Evolutionary conservation across 1,140 invertebrate species (phyloP).

Genomic region (honey bee (Apis mellifera)): Amel_HAv3.1 CM009936.2:16429001-16429500

Average conservation of each 20-base stretch:
- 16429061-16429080: neutral
- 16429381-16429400: conserved; percentile 17
- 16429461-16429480: too few species aligned
- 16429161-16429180: conserved; percentile 45
- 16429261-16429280: neutral
- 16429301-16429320: conserved; percentile 53
- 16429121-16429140: neutral
- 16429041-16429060: too few species aligned
- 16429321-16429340: conserved; percentile 43
- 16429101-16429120: neutral
- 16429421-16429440: conserved; percentile 14
- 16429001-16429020: too few species aligned
- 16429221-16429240: conserved; percentile 5
- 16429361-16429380: conserved; percentile 20
- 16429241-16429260: neutral
- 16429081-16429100: neutral
- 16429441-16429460: too few species aligned
- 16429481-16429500: too few species aligned
- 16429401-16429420: conserved; percentile 51
- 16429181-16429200: conserved; percentile 27
- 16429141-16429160: neutral
- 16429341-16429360: conserved; percentile 10
- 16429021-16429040: too few species aligned
- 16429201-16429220: conserved; percentile 7
- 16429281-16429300: conserved; percentile 59